Conservation (phyloP, 1,140 invertebrate genomes). For the Mamestra configurata region DNA sequence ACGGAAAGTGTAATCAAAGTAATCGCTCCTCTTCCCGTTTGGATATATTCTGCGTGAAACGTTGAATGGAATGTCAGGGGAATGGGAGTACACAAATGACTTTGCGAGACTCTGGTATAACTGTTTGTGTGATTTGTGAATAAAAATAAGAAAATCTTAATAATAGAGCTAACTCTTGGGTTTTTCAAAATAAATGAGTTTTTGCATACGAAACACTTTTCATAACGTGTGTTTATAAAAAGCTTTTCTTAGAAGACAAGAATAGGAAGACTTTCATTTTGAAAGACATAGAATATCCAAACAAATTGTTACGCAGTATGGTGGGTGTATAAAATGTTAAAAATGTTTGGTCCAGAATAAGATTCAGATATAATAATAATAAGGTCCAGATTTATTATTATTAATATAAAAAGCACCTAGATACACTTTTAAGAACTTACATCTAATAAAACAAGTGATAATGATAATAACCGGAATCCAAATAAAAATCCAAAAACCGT, state of each 20-base stretch:
- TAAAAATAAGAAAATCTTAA: conserved; percentile 29
- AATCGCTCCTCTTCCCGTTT: conserved; percentile 68
- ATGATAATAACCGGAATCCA: neutral
- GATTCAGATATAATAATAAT: no score
- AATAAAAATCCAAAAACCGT: neutral
- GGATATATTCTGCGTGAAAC: conserved; percentile 67
- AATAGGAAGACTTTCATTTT: neutral
- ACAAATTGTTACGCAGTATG: no score
- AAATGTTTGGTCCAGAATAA: no score
- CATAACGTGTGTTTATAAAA: neutral
- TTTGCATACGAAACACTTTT: no score
- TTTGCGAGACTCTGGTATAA: conserved; percentile 55
- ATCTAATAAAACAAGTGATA: neutral
- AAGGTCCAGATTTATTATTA: no score
- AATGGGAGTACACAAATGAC: conserved; percentile 62
- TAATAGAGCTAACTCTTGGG: no score
- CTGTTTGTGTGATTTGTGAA: conserved; percentile 54
- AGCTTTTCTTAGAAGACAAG: neutral
- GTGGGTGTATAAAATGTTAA: neutral
- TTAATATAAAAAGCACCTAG: no score
- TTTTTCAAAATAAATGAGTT: no score
- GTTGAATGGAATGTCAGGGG: conserved; percentile 58
- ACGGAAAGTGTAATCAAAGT: conserved; percentile 66
- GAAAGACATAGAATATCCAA: neutral
- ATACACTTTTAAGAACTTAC: neutral